Evolutionary conservation across 2,797 vertebrate species (phyloP).

Genomic region (Malacoctenus gilli): DNA sequence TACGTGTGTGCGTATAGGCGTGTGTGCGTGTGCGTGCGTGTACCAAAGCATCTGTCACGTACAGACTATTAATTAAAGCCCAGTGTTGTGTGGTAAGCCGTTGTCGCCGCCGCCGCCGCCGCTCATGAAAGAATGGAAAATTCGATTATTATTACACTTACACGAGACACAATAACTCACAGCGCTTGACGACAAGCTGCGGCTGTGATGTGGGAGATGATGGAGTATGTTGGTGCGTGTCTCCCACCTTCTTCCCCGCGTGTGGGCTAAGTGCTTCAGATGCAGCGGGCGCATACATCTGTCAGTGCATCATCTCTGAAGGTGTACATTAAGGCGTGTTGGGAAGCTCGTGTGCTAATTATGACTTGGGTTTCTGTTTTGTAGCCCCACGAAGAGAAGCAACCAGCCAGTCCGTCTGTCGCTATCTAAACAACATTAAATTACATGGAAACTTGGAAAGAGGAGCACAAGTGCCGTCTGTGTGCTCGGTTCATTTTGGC

Average conservation of each 20-base stretch:
- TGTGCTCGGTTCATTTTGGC: conserved; percentile 27
- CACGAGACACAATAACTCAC: conserved; percentile 54
- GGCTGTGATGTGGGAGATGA: conserved; percentile 17
- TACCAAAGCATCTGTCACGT: conserved; percentile 57
- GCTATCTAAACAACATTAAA: conserved; percentile 72
- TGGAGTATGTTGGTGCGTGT: conserved; percentile 28
- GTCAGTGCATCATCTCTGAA: conserved; percentile 61
- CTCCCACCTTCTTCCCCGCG: conserved; percentile 8
- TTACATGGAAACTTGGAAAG: conserved; percentile 70
- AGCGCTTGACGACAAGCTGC: conserved; percentile 36
- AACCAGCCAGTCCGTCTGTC: conserved; percentile 57
- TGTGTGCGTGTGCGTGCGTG: conserved; percentile 28
- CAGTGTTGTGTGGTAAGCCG: conserved; percentile 55
- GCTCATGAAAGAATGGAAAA: conserved; percentile 72
- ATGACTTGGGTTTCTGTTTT: conserved; percentile 63
- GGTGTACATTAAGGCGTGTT: conserved; percentile 70
- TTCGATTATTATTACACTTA: conserved; percentile 58
- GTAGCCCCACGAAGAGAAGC: conserved; percentile 34
- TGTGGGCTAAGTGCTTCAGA: conserved; percentile 41
- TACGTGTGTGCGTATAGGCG: conserved; percentile 28
- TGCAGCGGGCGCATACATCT: conserved; percentile 50
- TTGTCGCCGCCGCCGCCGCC: conserved; percentile 38
- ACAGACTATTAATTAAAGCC: conserved; percentile 73
- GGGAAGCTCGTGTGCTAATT: conserved; percentile 57
- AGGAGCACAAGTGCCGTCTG: conserved; percentile 46